Evolutionary conservation across 2,113 vertebrate genomes (phyloP), one percentile per base, ranked within the genome.

Genomic region (Ammospiza caudacuta): DNA sequence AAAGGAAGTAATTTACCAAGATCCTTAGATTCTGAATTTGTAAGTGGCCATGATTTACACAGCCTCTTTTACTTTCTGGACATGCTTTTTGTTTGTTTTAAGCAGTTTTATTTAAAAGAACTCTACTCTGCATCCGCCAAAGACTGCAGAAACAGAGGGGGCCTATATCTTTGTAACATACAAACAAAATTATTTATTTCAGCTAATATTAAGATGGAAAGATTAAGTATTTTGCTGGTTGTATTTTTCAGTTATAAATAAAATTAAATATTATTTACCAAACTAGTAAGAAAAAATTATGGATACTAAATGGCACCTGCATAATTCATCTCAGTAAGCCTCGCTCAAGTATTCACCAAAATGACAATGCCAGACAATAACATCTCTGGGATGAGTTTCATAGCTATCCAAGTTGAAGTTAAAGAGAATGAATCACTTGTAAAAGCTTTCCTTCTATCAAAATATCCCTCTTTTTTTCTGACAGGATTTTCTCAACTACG

Each of bases 401-500:
- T 29, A 84, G 81, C 29, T 25, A 31, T 28, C 31, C 11, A 61
- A 70, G 10, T 2, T 39, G 54, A 87, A 83, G 17, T 88, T 59
- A 19, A 66, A 41, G 28, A 73, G 13, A 94, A 69, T 33, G 3
- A 83, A 84, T 67, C 74, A 61, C 28, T 61, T 54, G 11, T 39
- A 72, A 81, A 89, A 92, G 41, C n/a, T 37, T 82, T 62, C 58
- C n/a, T 81, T 57, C 41, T 74, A 77, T 39, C 72, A 80, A 11
- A 70, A 59, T 9, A 95, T 12, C 46, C 23, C 51, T 35, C 12
- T 58, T 70, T 77, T 79, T 76, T 83, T 37, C 49, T 79, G 59
- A 73, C 22, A 74, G 46, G 75, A 84, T 86, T 92, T 92, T 86
- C 63, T 88, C 83, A 93, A 62, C 44, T 82, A 90, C 73, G 72